Evolutionary conservation across 2,113 vertebrate species (phyloP).

Genomic region (Oncorhynchus clarkii): DNA sequence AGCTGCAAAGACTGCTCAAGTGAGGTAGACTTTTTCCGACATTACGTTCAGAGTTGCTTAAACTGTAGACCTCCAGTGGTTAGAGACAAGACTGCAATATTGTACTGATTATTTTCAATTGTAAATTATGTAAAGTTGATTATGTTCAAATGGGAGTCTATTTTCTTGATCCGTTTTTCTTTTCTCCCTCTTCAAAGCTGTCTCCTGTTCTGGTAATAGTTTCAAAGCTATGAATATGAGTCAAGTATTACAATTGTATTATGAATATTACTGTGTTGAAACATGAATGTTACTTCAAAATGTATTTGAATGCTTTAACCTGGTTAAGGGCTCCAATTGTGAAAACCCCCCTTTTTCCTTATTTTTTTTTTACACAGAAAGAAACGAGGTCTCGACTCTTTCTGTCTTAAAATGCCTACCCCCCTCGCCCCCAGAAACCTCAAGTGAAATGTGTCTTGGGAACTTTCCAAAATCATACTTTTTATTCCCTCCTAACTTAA

Average conservation of each 20-base stretch:
- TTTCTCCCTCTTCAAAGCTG: not conserved
- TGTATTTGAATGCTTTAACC: slow-evolving; percentile 67
- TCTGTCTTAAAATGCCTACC: slow-evolving; percentile 56
- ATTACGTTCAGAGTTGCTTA: not conserved
- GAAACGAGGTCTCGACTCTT: slow-evolving; percentile 60
- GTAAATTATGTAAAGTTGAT: slow-evolving; percentile 13
- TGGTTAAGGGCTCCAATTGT: slow-evolving; percentile 65
- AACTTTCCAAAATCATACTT: slow-evolving; percentile 60
- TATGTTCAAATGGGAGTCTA: not conserved
- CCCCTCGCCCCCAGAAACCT: slow-evolving; percentile 53
- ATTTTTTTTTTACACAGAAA: slow-evolving; percentile 54
- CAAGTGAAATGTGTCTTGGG: slow-evolving; percentile 66
- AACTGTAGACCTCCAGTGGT: not conserved
- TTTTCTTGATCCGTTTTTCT: not conserved
- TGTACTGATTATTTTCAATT: slow-evolving; percentile 8
- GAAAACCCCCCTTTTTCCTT: slow-evolving; percentile 27
- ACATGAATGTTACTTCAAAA: slow-evolving; percentile 71
- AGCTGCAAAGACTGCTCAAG: not conserved
- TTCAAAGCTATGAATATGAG: slow-evolving; percentile 51
- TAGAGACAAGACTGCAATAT: slow-evolving; percentile 2
- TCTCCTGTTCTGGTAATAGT: slow-evolving; percentile 62
- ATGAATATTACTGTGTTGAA: slow-evolving; percentile 67
- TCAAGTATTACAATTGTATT: slow-evolving; percentile 55
- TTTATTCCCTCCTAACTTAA: slow-evolving; percentile 57
- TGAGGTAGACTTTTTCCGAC: not conserved